These are phyloP conservation scores for Schizothorax lantsangensis DNA, from an alignment of 2,797 vertebrate species.

Conservation along the genomic window DNA sequence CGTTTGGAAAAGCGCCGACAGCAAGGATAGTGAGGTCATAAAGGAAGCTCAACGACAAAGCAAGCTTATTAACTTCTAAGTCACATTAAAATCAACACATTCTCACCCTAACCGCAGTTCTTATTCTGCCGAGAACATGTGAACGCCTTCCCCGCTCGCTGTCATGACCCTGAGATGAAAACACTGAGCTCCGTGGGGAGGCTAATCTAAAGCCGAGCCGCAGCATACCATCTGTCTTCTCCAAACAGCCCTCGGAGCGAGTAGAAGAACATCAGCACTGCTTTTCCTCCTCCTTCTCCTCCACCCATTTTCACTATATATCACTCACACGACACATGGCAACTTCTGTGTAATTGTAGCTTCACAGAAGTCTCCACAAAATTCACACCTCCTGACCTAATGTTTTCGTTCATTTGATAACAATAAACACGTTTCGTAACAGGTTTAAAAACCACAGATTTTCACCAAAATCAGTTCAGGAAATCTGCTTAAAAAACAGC, in stretches of 20 bases:
- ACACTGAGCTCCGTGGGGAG: slow-evolving; percentile 20
- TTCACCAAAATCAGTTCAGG: not conserved
- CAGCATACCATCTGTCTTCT: slow-evolving; percentile 48
- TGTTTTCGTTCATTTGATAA: not conserved
- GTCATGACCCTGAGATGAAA: slow-evolving; percentile 34
- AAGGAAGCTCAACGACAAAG: not conserved
- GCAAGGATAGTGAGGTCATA: slow-evolving; percentile 13
- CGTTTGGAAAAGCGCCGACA: not conserved
- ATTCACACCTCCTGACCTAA: not conserved
- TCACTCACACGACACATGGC: not conserved
- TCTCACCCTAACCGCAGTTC: not conserved
- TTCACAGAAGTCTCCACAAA: not conserved
- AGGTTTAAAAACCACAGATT: not conserved
- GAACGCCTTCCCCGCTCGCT: not conserved
- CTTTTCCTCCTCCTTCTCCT: slow-evolving; percentile 3
- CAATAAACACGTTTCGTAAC: no score
- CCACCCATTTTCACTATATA: not conserved
- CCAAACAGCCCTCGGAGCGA: not conserved
- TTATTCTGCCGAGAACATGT: not conserved
- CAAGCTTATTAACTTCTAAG: not conserved
- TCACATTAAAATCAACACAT: slow-evolving; percentile 10
- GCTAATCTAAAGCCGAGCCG: slow-evolving; percentile 32
- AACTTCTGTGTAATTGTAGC: not conserved
- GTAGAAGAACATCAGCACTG: not conserved
- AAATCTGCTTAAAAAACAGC: not conserved